Conservation (phyloP, 1,140 invertebrate species). For the Zaprionus camerounensis region DNA sequence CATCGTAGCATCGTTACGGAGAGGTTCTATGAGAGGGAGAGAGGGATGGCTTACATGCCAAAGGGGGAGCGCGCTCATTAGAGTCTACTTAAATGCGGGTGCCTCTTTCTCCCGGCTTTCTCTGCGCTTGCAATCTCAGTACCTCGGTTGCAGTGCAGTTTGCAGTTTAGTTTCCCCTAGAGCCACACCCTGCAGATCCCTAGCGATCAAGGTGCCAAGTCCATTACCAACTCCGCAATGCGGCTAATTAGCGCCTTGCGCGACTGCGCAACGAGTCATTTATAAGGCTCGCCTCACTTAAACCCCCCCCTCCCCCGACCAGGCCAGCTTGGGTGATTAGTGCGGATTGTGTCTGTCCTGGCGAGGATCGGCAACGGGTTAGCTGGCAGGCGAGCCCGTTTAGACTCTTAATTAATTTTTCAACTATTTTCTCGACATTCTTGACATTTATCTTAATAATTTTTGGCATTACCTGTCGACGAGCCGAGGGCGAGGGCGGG, state of each 20-base stretch:
- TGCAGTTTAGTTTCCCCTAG: neutral
- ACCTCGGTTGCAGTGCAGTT: neutral
- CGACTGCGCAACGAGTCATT: slow-evolving; percentile 44
- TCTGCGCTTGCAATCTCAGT: neutral
- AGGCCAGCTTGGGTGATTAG: slow-evolving; percentile 61
- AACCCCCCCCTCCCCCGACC: slow-evolving; percentile 5
- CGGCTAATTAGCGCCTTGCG: slow-evolving; percentile 73
- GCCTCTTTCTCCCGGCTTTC: slow-evolving; percentile 13
- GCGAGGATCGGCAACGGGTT: slow-evolving; percentile 8
- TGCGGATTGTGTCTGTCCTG: slow-evolving; percentile 40
- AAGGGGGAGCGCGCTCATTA: slow-evolving; percentile 14
- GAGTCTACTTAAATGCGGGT: slow-evolving; percentile 40
- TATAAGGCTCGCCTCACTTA: slow-evolving; percentile 50
- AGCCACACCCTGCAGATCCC: neutral
- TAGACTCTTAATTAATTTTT: slow-evolving; percentile 70
- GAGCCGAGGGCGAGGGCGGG: neutral
- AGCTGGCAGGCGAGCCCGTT: slow-evolving; percentile 51
- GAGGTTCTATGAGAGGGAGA: neutral
- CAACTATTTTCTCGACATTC: slow-evolving; percentile 38
- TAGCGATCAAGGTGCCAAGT: slow-evolving; percentile 23
- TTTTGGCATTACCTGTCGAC: slow-evolving; percentile 63
- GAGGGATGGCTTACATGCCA: neutral
- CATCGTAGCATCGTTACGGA: neutral
- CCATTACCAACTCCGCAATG: slow-evolving; percentile 63
- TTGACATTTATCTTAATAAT: slow-evolving; percentile 75